Evolutionary conservation across 2,888 invertebrate genomes (phyloP), one percentile per base, ranked within the genome.

Genomic region (Acanthacorydalis orientalis): DNA sequence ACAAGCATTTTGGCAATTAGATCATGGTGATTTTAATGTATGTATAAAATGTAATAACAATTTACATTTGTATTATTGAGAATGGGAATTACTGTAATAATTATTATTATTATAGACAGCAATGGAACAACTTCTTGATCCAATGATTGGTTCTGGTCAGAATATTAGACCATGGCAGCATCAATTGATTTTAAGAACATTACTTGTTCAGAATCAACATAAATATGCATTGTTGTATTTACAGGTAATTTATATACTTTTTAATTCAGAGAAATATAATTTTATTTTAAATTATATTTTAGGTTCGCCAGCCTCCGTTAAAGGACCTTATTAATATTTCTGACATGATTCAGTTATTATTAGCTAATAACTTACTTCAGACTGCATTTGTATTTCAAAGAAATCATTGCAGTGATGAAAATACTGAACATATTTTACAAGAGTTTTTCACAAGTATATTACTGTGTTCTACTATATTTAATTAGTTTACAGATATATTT

Each of bases 1-100:
- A 1, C 86, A 88, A 57, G 89, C 85, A 0, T 84, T 90, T 62
- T 92, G 92, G 91, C 78, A 85, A 54, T 68, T 93, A 11, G 92
- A 93, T 65, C 89, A 89, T 58, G 80, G 81, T 49, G 80, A 88
- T 59, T 87, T 82, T 64, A 76, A 81, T 62, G 86, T 84, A 64
- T 69, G 70, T 63, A 47, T 34, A 41, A 39, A 47, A 50, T 44
- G 31, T 34, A 51, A 51, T 49, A 52, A 16, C 31, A 49, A n/a
- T 44, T 42, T 45, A 1, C 16, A 35, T 35, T 8, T 11, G 42
- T 44, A 32, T 47, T n/a, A 41, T 31, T 31, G 45, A 32, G n/a
- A 40, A 63, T 63, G 60, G 1, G 59, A 61, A 44, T 52, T 62
- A 12, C 56, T 62, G 2, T 55, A 53, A 1, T 58, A 58, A 15